A percentile compares a stretch with the other conserved stretches of the same genome.
phyloP scores from a whole-genome alignment of 1,140 invertebrate genomes.

The Oryzaephilus surinamensis region DNA sequence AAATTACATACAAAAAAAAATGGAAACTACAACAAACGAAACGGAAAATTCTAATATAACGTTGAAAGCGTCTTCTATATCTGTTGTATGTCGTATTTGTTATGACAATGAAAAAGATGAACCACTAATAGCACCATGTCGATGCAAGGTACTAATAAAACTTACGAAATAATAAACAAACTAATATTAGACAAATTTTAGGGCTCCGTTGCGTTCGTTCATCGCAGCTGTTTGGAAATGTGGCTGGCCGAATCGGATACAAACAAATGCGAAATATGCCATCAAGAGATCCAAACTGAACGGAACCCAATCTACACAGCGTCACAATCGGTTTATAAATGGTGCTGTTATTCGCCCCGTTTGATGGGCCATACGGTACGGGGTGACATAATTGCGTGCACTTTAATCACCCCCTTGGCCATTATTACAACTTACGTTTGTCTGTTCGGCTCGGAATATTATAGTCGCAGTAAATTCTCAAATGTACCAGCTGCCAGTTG shows the following conservation, averaged over 20 bases:
- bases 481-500: conserved; percentile 38
- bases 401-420: conserved; percentile 39
- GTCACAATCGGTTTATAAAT: conserved; percentile 28
- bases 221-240: conserved; percentile 54
- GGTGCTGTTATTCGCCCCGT: conserved; percentile 23
- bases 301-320: conserved; percentile 30
- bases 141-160: conserved; percentile 27
- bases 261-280: conserved; percentile 50
- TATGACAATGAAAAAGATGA: conserved; percentile 34
- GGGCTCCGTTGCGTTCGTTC: conserved; percentile 58
- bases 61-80: no score
- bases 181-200: conserved; percentile 15
- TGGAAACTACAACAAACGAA: no score
- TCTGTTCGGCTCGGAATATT: conserved; percentile 40
- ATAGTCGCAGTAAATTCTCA: conserved; percentile 38
- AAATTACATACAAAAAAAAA: no score
- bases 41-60: no score
- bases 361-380: conserved; percentile 23
- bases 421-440: conserved; percentile 41
- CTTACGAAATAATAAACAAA: conserved; percentile 3
- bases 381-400: conserved; percentile 38
- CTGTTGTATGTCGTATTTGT: conserved; percentile 33
- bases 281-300: conserved; percentile 42
- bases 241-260: conserved; percentile 55
- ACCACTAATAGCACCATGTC: conserved; percentile 32